A percentile compares a stretch with the other conserved stretches of the same genome.
Conservation (phyloP, 2,113 vertebrate species). For the Xyrauchen texanus region DNA sequence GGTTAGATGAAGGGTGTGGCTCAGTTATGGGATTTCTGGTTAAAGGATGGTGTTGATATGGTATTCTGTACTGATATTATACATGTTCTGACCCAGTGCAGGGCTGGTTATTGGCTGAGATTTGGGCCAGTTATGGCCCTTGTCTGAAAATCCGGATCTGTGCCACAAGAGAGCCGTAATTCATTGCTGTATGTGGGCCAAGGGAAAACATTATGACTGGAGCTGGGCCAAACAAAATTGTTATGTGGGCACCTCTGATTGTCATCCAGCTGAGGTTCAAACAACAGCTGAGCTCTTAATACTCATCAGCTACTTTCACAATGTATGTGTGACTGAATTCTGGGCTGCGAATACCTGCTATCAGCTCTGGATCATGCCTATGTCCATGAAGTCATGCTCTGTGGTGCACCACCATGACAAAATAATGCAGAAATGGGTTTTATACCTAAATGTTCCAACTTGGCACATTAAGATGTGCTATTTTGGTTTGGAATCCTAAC, state of each 20-base stretch:
- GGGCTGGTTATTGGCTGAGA: no score
- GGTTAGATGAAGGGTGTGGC: no score
- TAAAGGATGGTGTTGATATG: no score
- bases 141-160: no score
- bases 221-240: no score
- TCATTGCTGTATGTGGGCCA: constrained; percentile 12
- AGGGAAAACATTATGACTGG: neutral
- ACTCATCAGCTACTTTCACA: constrained; percentile 4
- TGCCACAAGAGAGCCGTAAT: neutral
- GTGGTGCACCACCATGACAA: constrained; percentile 22
- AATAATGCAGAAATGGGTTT: constrained; percentile 5
- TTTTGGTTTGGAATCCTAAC: neutral
- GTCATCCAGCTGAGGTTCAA: constrained; percentile 5
- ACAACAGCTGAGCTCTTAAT: constrained; percentile 33
- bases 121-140: no score
- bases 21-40: no score
- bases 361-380: constrained; percentile 21
- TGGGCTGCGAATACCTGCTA: constrained; percentile 21
- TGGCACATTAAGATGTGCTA: neutral
- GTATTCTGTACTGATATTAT: no score
- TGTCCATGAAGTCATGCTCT: constrained; percentile 14
- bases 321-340: constrained; percentile 8
- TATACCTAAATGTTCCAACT: constrained; percentile 1
- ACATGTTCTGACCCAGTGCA: no score
- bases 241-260: neutral